These are phyloP conservation scores for Orchesella flavescens DNA, from an alignment of 2,888 invertebrate genomes.

Conservation along the genomic window DNA sequence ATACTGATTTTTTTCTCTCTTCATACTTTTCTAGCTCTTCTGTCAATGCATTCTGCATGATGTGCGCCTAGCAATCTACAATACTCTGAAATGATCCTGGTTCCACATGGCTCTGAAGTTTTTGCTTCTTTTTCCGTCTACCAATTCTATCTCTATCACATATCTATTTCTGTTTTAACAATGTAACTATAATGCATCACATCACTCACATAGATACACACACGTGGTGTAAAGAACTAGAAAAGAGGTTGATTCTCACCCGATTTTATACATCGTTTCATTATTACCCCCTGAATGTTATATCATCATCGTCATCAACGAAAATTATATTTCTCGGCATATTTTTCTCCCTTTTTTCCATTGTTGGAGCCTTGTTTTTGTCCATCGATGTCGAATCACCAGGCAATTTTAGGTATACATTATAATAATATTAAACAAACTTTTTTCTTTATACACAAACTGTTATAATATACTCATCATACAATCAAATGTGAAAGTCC, in stretches of 20 bases:
- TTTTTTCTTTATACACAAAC: not conserved
- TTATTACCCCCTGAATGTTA: conserved; percentile 51
- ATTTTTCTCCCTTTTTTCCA: not conserved
- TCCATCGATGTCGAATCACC: conserved; percentile 28
- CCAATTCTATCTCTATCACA: conserved; percentile 42
- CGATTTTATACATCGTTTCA: conserved; percentile 56
- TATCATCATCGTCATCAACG: conserved; percentile 38
- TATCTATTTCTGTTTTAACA: conserved; percentile 55
- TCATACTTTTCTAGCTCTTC: conserved; percentile 32
- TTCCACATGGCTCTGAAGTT: conserved; percentile 53
- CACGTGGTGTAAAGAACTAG: conserved; percentile 51
- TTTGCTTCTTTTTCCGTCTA: conserved; percentile 30
- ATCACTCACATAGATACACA: conserved; percentile 40
- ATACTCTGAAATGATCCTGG: conserved; percentile 45
- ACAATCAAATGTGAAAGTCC: conserved; percentile 2
- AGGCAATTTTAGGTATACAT: not conserved
- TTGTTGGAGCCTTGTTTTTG: conserved; percentile 44
- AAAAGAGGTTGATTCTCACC: conserved; percentile 37
- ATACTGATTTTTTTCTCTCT: conserved; percentile 54
- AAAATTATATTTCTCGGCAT: conserved; percentile 23
- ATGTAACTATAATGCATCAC: conserved; percentile 57
- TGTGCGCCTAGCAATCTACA: conserved; percentile 5
- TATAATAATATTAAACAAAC: conserved; percentile 27
- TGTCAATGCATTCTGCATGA: conserved; percentile 23
- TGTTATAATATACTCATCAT: not conserved